These are phyloP conservation scores for Charadrius vociferus DNA, from an alignment of 2,113 vertebrate species.

Conservation along the genomic window DNA sequence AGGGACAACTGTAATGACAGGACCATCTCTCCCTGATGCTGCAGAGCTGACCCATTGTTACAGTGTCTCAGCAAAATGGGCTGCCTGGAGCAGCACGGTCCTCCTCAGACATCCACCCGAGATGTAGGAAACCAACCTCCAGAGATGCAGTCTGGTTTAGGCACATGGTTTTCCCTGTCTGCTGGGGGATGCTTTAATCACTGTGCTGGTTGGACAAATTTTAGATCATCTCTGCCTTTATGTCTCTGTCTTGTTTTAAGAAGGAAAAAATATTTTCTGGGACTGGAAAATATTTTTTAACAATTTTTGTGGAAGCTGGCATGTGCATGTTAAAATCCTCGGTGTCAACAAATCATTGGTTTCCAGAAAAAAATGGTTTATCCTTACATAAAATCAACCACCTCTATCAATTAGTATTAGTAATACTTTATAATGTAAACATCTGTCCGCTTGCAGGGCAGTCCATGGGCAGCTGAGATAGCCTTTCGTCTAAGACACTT, in stretches of 20 bases:
- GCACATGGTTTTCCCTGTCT: background rate
- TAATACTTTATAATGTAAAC: background rate
- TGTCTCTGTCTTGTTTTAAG: background rate
- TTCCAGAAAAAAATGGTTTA: background rate
- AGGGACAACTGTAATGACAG: accelerated
- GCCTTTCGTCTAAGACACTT: background rate
- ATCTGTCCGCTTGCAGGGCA: background rate
- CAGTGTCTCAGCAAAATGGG: background rate
- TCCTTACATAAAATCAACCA: background rate
- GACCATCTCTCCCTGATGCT: background rate
- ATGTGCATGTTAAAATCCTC: background rate
- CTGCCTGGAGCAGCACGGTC: background rate
- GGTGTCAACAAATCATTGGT: background rate
- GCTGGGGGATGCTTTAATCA: background rate
- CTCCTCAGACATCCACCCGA: background rate
- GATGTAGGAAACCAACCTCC: background rate
- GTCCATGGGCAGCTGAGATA: background rate
- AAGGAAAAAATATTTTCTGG: background rate
- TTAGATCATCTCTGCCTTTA: background rate
- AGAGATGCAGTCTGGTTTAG: background rate
- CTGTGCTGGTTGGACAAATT: background rate
- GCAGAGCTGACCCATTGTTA: background rate
- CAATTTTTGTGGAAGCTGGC: background rate
- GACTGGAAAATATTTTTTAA: background rate
- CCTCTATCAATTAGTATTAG: background rate